A percentile compares a stretch with the other conserved stretches of the same genome.
phyloP scores from a whole-genome alignment of 2,797 vertebrate species.

The Pteronotus mesoamericanus region DNA sequence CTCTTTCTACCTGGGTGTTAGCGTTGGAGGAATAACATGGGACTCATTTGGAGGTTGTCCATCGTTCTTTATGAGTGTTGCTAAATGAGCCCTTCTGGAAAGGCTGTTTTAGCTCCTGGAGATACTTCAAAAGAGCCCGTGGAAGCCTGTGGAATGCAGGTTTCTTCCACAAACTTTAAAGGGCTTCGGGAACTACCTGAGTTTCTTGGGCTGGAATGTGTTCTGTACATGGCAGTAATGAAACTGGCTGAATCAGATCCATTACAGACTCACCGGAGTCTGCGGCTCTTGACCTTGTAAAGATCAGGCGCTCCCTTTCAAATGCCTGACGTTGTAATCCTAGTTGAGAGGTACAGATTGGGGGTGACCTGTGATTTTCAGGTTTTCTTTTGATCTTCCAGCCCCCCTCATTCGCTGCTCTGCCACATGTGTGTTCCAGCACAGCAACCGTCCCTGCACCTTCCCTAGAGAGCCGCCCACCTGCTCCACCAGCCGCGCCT shows the following conservation, averaged over 20 bases:
- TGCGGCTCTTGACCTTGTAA: conserved; percentile 44
- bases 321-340: neutral
- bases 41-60: neutral
- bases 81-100: neutral
- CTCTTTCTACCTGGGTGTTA: neutral
- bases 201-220: neutral
- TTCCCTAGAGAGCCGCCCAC: conserved; percentile 45
- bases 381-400: conserved; percentile 67
- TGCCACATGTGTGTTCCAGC: conserved; percentile 30
- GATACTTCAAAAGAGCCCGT: neutral
- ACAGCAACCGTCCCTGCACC: conserved; percentile 14
- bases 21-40: neutral
- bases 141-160: neutral
- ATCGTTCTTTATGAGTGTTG: neutral
- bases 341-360: conserved; percentile 15
- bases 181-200: neutral
- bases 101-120: neutral
- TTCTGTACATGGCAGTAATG: neutral
- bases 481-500: conserved; percentile 53
- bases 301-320: conserved; percentile 50
- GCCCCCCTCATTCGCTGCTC: neutral
- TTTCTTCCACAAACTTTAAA: neutral
- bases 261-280: neutral
- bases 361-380: conserved; percentile 37
- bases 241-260: neutral